These are phyloP conservation scores for Dendrolimus houi DNA, from an alignment of 2,888 invertebrate species.

Conservation along the genomic window DNA sequence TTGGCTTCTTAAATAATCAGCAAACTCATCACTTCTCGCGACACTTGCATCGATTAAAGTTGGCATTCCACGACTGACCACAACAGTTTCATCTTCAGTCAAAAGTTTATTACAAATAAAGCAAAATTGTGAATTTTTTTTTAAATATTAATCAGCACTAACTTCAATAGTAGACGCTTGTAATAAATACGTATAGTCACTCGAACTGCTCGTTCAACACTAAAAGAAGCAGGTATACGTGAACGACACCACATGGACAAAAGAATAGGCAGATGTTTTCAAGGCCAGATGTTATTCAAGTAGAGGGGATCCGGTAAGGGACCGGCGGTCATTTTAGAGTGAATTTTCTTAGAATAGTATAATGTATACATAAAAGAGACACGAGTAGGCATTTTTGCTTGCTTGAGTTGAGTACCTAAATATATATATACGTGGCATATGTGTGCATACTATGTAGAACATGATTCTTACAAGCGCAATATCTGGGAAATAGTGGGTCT, in stretches of 20 bases:
- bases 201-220: not conserved
- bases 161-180: not conserved
- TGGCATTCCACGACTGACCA: conserved; percentile 10
- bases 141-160: not conserved
- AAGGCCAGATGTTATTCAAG: not conserved
- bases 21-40: conserved; percentile 8
- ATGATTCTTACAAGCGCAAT: no score
- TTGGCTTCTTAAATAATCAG: conserved; percentile 7
- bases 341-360: no score
- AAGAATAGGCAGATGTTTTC: not conserved
- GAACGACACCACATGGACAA: not conserved
- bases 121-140: conserved; percentile 2
- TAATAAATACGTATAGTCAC: not conserved
- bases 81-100: conserved; percentile 8
- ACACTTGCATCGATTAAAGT: conserved; percentile 10
- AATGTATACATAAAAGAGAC: no score
- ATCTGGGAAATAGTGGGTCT: no score
- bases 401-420: no score
- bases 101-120: conserved; percentile 7
- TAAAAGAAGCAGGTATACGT: not conserved
- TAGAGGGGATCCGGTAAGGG: no score
- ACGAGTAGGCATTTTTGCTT: no score
- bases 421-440: no score
- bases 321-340: no score
- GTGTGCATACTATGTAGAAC: no score